These are phyloP conservation scores for Oreochromis tanganicae DNA, from an alignment of 2,113 vertebrate genomes.

Conservation along the genomic window DNA sequence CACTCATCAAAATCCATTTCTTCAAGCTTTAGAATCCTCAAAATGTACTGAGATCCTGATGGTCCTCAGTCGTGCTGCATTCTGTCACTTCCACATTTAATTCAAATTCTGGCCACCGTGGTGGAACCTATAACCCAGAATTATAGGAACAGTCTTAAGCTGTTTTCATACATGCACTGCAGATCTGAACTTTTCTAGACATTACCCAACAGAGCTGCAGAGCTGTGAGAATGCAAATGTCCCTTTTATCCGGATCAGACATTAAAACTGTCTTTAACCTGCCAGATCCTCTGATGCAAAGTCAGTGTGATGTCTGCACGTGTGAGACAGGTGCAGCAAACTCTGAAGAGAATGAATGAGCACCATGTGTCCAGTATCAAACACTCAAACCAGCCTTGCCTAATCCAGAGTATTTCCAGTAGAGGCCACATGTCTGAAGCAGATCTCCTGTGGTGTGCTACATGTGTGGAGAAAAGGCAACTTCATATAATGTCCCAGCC, in stretches of 20 bases:
- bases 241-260: not conserved
- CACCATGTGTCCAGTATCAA: not conserved
- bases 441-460: not conserved
- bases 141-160: not conserved
- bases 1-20: not conserved
- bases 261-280: not conserved
- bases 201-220: not conserved
- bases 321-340: not conserved
- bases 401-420: not conserved
- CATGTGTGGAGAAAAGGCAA: fast-evolving
- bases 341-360: not conserved
- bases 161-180: not conserved
- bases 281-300: not conserved
- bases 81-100: not conserved
- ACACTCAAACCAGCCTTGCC: not conserved
- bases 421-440: not conserved
- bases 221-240: not conserved
- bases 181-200: not conserved
- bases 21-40: not conserved
- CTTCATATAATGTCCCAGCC: fast-evolving
- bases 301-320: not conserved
- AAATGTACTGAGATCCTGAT: not conserved
- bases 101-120: not conserved
- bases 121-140: not conserved
- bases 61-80: not conserved